A percentile compares a stretch with the other conserved stretches of the same genome.
phyloP scores from a whole-genome alignment of 2,797 vertebrate species.

The Cossypha dichroa region DNA sequence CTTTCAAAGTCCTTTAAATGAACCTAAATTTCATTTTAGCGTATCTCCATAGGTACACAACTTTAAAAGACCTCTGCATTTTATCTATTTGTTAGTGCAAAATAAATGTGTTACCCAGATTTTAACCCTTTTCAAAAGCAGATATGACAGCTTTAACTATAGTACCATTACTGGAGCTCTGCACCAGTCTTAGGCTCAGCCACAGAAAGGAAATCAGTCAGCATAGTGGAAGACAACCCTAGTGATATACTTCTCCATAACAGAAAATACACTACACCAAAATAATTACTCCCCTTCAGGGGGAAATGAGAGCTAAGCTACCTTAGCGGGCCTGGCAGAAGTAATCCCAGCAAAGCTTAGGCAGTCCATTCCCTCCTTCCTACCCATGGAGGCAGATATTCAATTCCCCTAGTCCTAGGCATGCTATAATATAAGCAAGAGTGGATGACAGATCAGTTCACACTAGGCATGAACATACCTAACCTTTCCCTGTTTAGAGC shows the following conservation, averaged over 20 bases:
- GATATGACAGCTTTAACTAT: not conserved
- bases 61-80: not conserved
- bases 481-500: slow-evolving; percentile 56
- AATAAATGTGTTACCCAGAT: not conserved
- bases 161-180: not conserved
- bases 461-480: not conserved
- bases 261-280: not conserved
- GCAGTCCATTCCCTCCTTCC: not conserved
- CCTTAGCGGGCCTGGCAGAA: not conserved
- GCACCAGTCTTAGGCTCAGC: not conserved
- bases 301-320: not conserved
- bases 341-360: not conserved
- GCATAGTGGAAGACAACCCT: not conserved
- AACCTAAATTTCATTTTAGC: not conserved
- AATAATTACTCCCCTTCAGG: slow-evolving; percentile 3
- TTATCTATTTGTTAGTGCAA: not conserved
- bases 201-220: not conserved
- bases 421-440: slow-evolving; percentile 16
- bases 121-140: not conserved
- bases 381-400: not conserved
- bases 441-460: slow-evolving; percentile 37
- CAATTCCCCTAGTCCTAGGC: not conserved
- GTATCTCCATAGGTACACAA: not conserved
- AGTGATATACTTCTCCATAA: not conserved
- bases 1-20: not conserved